phyloP scores from a whole-genome alignment of 2,797 vertebrate species.

The Enteromius anoplus region DNA sequence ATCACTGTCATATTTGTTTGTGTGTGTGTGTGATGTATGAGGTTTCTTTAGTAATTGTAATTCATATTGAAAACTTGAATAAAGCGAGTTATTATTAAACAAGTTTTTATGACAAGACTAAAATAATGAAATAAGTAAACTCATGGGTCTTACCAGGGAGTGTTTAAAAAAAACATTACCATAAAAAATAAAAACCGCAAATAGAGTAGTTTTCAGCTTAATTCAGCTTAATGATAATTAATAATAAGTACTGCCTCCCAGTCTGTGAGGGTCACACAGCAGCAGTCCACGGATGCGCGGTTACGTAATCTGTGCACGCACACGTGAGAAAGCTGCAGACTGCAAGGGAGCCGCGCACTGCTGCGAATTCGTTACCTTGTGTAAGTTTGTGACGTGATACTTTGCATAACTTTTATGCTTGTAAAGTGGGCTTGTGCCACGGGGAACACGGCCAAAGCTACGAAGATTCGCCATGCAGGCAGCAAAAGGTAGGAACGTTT shows the following conservation, averaged over 20 bases:
- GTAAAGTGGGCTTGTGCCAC: background rate
- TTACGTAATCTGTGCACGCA: background rate
- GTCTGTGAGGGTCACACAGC: too few species aligned
- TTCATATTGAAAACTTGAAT: background rate
- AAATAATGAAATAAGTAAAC: background rate
- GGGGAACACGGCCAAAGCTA: background rate
- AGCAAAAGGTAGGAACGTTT: slow-evolving; percentile 65
- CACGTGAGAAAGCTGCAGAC: background rate
- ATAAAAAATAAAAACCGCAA: background rate
- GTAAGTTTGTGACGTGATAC: slow-evolving; percentile 25
- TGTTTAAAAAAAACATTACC: background rate
- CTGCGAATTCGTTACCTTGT: slow-evolving; percentile 2
- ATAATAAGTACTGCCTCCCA: background rate
- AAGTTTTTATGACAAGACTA: background rate
- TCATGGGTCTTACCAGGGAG: background rate
- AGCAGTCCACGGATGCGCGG: background rate
- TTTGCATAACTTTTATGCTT: slow-evolving; percentile 27
- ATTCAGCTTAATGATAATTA: background rate
- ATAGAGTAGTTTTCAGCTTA: too few species aligned
- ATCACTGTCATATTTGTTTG: background rate
- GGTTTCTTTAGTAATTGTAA: background rate
- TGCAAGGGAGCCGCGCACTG: background rate
- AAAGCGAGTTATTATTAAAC: background rate
- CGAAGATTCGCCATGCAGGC: slow-evolving; percentile 57
- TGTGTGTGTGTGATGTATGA: background rate